Evolutionary conservation across 2,113 vertebrate genomes (phyloP).

Genomic region (Clarias gariepinus): DNA sequence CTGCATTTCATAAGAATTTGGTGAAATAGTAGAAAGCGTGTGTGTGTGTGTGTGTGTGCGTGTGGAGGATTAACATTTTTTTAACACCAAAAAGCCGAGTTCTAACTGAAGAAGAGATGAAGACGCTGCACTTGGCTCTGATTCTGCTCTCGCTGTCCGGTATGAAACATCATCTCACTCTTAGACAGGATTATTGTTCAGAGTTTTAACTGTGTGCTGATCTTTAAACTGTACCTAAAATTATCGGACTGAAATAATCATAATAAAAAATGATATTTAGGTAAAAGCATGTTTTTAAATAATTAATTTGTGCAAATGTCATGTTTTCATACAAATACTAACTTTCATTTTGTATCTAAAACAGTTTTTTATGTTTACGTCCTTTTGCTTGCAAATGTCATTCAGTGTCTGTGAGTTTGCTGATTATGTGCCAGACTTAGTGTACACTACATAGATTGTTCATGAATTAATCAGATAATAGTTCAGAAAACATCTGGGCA

Average conservation of each 20-base stretch:
- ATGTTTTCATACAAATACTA: not conserved
- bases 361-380: too few relatives aligned
- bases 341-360: too few relatives aligned
- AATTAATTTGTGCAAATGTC: not conserved
- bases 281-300: not conserved
- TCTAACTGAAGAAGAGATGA: conserved; percentile 7
- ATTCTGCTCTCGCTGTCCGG: conserved; percentile 8
- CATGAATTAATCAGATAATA: too few relatives aligned
- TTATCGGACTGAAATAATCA: not conserved
- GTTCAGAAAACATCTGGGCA: too few relatives aligned
- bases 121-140: not conserved
- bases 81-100: not conserved
- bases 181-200: not conserved
- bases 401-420: not conserved
- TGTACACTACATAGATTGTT: too few relatives aligned
- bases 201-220: not conserved
- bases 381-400: too few relatives aligned
- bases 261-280: not conserved
- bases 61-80: not conserved
- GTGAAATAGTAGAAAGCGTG: not conserved
- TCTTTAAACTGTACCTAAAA: not conserved
- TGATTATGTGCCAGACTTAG: not conserved
- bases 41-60: not conserved
- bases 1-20: not conserved
- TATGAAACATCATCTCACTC: conserved; percentile 8